Conservation (phyloP, 1,140 invertebrate genomes). For the Tetramorium parvispinum region DNA sequence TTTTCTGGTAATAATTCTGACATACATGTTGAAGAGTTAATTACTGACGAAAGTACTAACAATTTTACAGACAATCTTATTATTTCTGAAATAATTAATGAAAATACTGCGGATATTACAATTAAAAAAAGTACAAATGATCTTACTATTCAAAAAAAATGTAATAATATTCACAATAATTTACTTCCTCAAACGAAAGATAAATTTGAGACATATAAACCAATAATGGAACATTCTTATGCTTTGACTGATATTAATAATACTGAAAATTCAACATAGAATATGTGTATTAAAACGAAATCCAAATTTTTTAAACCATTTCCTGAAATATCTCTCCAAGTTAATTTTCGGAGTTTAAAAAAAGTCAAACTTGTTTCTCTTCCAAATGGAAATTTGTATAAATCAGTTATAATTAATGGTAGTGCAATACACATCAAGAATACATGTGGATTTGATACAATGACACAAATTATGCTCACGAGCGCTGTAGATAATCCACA, state of each 20-base stretch:
- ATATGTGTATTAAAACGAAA: not conserved
- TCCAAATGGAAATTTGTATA: slow-evolving; percentile 1
- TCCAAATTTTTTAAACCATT: not conserved
- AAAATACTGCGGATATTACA: not conserved
- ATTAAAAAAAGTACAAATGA: not conserved
- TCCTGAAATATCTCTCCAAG: not conserved
- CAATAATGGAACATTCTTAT: not conserved
- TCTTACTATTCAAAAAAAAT: not conserved
- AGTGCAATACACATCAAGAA: not conserved
- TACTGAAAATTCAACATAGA: not conserved
- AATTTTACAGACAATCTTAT: not conserved
- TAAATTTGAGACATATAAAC: not conserved
- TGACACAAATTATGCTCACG: too few relatives aligned
- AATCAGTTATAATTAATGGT: not conserved
- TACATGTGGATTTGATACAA: not conserved
- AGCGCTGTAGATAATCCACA: too few relatives aligned
- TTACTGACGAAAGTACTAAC: not conserved
- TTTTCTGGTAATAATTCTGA: not conserved
- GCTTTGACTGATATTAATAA: not conserved
- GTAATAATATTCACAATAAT: too few relatives aligned
- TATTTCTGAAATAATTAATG: not conserved
- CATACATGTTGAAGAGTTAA: not conserved
- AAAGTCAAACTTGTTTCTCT: not conserved
- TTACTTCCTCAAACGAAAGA: too few relatives aligned
- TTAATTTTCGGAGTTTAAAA: not conserved